Evolutionary conservation across 2,888 invertebrate genomes (phyloP).

Genomic region (Drosophila fungiperda): DNA sequence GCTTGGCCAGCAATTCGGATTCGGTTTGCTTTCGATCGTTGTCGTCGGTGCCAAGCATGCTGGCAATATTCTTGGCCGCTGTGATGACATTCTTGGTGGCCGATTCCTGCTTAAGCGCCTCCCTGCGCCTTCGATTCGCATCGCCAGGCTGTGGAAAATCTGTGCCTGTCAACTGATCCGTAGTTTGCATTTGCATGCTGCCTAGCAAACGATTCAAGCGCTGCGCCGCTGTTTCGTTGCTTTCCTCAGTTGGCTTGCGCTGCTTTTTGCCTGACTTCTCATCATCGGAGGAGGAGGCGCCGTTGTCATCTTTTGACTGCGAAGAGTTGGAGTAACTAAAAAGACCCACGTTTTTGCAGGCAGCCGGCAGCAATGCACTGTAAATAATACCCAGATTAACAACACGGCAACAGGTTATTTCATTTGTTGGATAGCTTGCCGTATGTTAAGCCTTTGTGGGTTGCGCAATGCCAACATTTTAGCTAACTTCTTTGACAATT

Average conservation of each 20-base stretch:
- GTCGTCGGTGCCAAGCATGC: slow-evolving; percentile 88
- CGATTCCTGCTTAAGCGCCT: slow-evolving; percentile 60
- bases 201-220: slow-evolving; percentile 82
- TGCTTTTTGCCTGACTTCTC: slow-evolving; percentile 67
- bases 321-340: slow-evolving; percentile 53
- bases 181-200: slow-evolving; percentile 83
- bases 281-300: slow-evolving; percentile 77
- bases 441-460: slow-evolving; percentile 47
- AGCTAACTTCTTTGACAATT: slow-evolving; percentile 51
- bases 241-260: slow-evolving; percentile 31
- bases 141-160: slow-evolving; percentile 81
- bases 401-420: background rate
- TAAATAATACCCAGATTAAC: background rate
- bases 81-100: slow-evolving; percentile 74
- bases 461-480: slow-evolving; percentile 55
- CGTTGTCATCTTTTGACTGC: slow-evolving; percentile 70
- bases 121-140: slow-evolving; percentile 65
- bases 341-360: slow-evolving; percentile 69
- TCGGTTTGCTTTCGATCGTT: slow-evolving; percentile 89
- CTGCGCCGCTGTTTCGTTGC: slow-evolving; percentile 78
- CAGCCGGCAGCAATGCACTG: slow-evolving; percentile 61
- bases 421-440: slow-evolving; percentile 26
- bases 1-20: slow-evolving; percentile 89
- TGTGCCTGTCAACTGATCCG: slow-evolving; percentile 55
- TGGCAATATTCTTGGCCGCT: slow-evolving; percentile 91